Base-by-base conservation (phyloP, 2,113 vertebrate species). In the Tetrax tetrax region DNA sequence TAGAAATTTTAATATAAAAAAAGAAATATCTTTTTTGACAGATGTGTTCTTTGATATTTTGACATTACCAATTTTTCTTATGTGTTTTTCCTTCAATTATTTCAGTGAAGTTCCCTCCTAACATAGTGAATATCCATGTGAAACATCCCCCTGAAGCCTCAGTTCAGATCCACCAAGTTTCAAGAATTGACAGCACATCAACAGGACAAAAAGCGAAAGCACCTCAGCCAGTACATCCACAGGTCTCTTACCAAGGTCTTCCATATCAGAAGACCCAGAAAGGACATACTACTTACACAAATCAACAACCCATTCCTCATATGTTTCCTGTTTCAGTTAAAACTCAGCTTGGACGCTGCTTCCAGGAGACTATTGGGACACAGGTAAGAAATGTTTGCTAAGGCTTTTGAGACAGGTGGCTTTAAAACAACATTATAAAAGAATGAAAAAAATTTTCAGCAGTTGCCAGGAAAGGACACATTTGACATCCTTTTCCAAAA, bases 141-240 rank as follows among this genome's bases (percentile, higher is more conserved):
- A 99, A 99, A 89, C 99, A 99, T 94, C 99, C 99, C 50, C 99
- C 99, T 9, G 99, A 99, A 95, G 99, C 99, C 50, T 99, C 99
- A 4, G 99, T 99, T 81, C 99, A 99, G 98, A 99, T 99, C 84
- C 99, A 99, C 93, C 99, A 99, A 97, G 99, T 99, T 80, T 99
- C 99, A 89, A 99, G 99, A 96, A 97, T 99, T 53, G 99, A 99
- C 82, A 98, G 98, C 85, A 95, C 98, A 22, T 97, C 98, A 87
- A 97, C 97, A 41, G 98, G 98, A 93, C 99, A 99, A 85, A 99
- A 98, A 97, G 79, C 96, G 5, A 99, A 99, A 93, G 98, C 97
- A 66, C 83, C 98, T 69, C 98, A 98, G 84, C 95, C 98, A 3
- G 97, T 98, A 89, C 98, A 98, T 50, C 87, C 98, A 50, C 99